These are phyloP conservation scores for Solenodon paradoxus DNA, from an alignment of 2,113 vertebrate species.

Conservation along the genomic window DNA sequence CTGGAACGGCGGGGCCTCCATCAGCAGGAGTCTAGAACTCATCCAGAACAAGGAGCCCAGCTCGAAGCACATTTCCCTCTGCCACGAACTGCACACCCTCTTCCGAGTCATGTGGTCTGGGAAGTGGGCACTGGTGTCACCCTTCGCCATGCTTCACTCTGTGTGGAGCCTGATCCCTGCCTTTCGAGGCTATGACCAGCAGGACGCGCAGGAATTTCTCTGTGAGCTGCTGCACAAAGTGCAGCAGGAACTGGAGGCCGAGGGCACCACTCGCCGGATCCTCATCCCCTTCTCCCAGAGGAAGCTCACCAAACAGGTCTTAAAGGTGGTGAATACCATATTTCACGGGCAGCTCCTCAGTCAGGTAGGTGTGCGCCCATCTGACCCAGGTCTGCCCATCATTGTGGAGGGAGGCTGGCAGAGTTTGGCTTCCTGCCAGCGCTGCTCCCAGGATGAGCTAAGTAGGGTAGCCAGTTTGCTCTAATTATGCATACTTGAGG, in stretches of 20 bases:
- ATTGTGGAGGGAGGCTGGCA: neutral
- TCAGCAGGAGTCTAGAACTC: conserved; percentile 87
- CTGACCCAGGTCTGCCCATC: neutral
- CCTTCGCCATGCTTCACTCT: conserved; percentile 98
- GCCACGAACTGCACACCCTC: conserved; percentile 97
- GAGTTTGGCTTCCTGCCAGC: neutral
- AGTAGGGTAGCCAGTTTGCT: neutral
- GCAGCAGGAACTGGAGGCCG: conserved; percentile 97
- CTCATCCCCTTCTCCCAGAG: conserved; percentile 97
- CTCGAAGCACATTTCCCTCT: conserved; percentile 97
- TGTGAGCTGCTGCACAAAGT: conserved; percentile 98
- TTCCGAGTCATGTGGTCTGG: conserved; percentile 99
- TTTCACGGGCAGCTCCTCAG: conserved; percentile 99
- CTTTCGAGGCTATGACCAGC: conserved; percentile 97
- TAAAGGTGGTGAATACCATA: conserved; percentile 99
- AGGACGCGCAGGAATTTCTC: conserved; percentile 98
- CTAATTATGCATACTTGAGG: neutral
- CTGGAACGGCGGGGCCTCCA: conserved; percentile 83
- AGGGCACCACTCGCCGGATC: conserved; percentile 92
- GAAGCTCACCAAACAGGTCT: conserved; percentile 98
- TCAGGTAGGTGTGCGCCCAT: conserved; percentile 86
- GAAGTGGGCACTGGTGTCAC: conserved; percentile 96
- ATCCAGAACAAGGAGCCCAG: conserved; percentile 95
- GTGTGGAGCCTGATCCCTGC: conserved; percentile 99
- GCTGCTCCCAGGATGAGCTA: too few relatives aligned